Evolutionary conservation across 2,888 invertebrate genomes (phyloP).

Genomic region (Calameuta filiformis): DNA sequence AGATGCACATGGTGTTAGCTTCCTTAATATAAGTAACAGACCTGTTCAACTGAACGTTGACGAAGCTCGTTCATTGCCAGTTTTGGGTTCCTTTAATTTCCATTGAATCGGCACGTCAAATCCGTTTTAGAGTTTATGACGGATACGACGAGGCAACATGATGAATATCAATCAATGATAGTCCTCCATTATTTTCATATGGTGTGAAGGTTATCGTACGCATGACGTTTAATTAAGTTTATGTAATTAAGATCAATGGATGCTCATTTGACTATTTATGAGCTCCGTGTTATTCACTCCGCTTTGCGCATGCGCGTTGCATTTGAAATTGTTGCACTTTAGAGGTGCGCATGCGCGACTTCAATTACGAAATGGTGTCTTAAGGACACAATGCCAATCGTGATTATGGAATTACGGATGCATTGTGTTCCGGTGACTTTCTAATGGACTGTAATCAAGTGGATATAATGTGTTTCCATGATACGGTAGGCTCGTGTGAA

Average conservation of each 20-base stretch:
- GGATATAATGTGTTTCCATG: not conserved
- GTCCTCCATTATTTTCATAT: not conserved
- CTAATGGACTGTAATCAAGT: not conserved
- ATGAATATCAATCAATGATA: not conserved
- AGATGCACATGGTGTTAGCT: not conserved
- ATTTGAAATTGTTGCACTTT: not conserved
- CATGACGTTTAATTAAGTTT: not conserved
- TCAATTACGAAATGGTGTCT: not conserved
- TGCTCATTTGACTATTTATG: not conserved
- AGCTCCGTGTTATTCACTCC: not conserved
- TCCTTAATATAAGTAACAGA: not conserved
- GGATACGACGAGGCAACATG: not conserved
- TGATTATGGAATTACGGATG: not conserved
- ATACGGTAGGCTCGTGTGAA: not conserved
- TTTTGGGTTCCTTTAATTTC: conserved; percentile 18
- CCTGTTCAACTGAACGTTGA: not conserved
- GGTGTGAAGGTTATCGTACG: not conserved
- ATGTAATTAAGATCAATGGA: not conserved
- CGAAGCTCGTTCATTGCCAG: not conserved
- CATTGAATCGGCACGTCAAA: conserved; percentile 18
- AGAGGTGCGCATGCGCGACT: not conserved
- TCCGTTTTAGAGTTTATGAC: not conserved
- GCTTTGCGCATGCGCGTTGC: not conserved
- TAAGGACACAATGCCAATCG: not conserved
- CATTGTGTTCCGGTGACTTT: not conserved